Percentiles rank a stretch among this genome's conserved stretches.
These are phyloP conservation scores for Pontoporia blainvillei DNA, from an alignment of 2,113 vertebrate genomes.

Conservation along the genomic window DNA sequence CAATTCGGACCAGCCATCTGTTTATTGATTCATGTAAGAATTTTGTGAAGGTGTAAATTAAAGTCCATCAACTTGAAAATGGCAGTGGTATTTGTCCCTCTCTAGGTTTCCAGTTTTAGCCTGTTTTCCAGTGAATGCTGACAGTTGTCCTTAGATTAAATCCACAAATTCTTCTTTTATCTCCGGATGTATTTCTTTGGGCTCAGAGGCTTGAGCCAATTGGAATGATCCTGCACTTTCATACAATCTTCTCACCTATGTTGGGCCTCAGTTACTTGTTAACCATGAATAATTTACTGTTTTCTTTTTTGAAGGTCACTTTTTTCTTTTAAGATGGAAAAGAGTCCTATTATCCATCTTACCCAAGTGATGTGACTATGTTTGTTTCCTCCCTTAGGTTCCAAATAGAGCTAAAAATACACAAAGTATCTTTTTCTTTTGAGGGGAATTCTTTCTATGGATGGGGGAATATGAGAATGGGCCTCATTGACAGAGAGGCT, in stretches of 20 bases:
- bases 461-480: neutral
- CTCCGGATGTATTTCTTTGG: neutral
- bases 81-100: neutral
- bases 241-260: neutral
- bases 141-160: neutral
- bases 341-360: neutral
- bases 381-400: neutral
- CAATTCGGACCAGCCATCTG: neutral
- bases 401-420: neutral
- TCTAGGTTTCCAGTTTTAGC: neutral
- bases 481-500: neutral
- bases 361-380: neutral
- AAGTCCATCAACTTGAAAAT: neutral
- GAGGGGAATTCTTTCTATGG: neutral
- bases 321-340: neutral
- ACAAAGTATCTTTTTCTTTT: neutral
- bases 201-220: neutral
- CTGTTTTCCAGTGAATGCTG: neutral
- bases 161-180: neutral
- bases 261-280: neutral
- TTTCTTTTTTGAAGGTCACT: neutral
- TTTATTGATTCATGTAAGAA: neutral
- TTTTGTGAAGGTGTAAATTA: neutral
- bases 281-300: neutral
- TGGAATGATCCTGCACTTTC: neutral